Evolutionary conservation across 2,888 invertebrate species (phyloP).

Genomic region (Pemphredon lugubris): DNA sequence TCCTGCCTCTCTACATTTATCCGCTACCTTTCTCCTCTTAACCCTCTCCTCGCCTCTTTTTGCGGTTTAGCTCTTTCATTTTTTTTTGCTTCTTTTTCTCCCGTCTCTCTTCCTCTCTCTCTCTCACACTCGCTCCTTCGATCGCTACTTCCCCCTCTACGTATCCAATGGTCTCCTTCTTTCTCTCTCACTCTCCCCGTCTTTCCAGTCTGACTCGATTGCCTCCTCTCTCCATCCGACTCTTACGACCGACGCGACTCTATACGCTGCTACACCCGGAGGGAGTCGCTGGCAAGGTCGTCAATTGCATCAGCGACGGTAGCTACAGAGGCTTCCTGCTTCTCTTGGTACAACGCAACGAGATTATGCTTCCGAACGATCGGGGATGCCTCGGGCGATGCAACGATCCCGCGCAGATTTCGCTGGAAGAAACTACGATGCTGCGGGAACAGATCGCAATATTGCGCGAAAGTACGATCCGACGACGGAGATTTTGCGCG

Average conservation of each 20-base stretch:
- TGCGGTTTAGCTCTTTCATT: neutral
- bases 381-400: neutral
- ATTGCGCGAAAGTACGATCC: neutral
- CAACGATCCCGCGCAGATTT: neutral
- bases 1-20: neutral
- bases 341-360: neutral
- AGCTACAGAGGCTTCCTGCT: conserved; percentile 45
- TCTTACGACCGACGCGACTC: conserved; percentile 54
- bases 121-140: neutral
- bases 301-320: conserved; percentile 55
- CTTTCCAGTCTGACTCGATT: conserved; percentile 5
- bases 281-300: conserved; percentile 56
- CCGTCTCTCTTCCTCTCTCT: neutral
- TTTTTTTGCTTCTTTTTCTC: neutral
- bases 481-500: too few relatives aligned
- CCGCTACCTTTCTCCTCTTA: too few relatives aligned
- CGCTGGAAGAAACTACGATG: too few relatives aligned
- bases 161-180: neutral
- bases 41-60: too few relatives aligned
- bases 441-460: too few relatives aligned
- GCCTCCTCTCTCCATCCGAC: conserved; percentile 15
- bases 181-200: conserved; percentile 20
- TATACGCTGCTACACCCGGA: conserved; percentile 62
- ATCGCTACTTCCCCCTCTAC: neutral
- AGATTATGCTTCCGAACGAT: neutral